Percentiles rank a stretch among this genome's conserved stretches.
phyloP scores from a whole-genome alignment of 2,888 invertebrate species.

The Epicampocera succincta region DNA sequence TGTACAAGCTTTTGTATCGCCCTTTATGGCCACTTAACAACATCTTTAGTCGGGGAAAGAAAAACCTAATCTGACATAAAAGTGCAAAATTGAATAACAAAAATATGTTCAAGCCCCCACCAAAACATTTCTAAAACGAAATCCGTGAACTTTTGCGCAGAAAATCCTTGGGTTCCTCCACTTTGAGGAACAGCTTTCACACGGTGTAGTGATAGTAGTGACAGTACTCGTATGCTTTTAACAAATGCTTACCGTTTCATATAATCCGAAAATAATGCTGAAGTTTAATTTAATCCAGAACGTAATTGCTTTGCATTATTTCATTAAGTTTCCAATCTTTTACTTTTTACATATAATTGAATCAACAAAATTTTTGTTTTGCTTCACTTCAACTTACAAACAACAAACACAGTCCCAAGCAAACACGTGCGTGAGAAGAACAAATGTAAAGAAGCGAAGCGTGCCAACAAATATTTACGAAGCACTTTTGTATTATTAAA shows the following conservation, averaged over 20 bases:
- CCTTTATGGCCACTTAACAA: no score
- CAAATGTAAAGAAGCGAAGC: slow-evolving; percentile 14
- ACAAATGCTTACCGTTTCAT: slow-evolving; percentile 35
- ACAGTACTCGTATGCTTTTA: no score
- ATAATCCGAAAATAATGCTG: neutral
- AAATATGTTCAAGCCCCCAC: no score
- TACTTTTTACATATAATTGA: slow-evolving; percentile 2
- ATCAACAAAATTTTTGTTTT: neutral
- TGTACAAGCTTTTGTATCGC: no score
- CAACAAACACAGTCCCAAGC: slow-evolving; percentile 25
- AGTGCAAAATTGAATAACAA: no score
- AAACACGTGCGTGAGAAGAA: slow-evolving; percentile 53
- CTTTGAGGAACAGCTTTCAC: no score
- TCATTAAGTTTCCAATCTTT: neutral
- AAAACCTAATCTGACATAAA: no score
- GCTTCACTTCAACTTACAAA: slow-evolving; percentile 15
- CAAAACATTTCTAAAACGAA: no score
- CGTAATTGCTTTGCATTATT: neutral
- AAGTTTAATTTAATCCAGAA: slow-evolving; percentile 26
- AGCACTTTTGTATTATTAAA: slow-evolving; percentile 23
- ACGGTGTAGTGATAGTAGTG: no score
- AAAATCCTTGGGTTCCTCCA: no score
- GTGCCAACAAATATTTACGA: slow-evolving; percentile 31
- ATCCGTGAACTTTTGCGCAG: no score
- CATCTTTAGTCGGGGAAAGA: no score